These are phyloP conservation scores for Drosophila melanocephala DNA, from an alignment of 2,888 invertebrate species.

Conservation along the genomic window DNA sequence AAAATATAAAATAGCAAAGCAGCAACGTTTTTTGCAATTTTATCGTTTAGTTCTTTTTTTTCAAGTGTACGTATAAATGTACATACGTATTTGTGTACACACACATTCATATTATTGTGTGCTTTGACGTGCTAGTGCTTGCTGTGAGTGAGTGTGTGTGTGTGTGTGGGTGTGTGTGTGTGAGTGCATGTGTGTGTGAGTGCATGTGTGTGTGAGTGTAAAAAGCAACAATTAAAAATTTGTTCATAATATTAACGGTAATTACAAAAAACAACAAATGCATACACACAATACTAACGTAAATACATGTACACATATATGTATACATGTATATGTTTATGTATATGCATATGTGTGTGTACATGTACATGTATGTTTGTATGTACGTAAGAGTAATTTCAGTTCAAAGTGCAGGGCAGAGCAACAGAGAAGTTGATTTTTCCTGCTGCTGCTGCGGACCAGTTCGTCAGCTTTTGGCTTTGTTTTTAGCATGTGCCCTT, in stretches of 20 bases:
- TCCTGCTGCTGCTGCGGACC: constrained; percentile 40
- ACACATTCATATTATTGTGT: constrained; percentile 2
- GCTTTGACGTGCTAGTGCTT: constrained; percentile 13
- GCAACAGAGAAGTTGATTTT: constrained; percentile 37
- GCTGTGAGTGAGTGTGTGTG: neutral
- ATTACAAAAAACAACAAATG: constrained; percentile 27
- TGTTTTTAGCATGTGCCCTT: constrained; percentile 74
- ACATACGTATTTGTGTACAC: neutral
- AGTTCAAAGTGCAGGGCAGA: constrained; percentile 61
- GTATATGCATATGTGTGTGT: neutral
- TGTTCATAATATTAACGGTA: constrained; percentile 42
- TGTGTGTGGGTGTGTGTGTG: constrained; percentile 2
- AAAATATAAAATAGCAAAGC: constrained; percentile 19
- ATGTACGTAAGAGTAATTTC: constrained; percentile 40
- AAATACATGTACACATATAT: neutral
- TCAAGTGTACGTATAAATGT: constrained; percentile 41
- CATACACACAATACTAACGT: constrained; percentile 1
- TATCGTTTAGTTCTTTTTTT: constrained; percentile 47
- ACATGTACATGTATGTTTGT: neutral
- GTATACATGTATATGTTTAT: neutral
- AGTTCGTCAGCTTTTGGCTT: constrained; percentile 68
- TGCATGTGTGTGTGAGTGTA: constrained; percentile 4
- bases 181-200: constrained; percentile 7
- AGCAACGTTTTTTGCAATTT: constrained; percentile 30
- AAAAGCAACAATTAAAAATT: constrained; percentile 20